These are phyloP conservation scores for Zaprionus lachaisei DNA, from an alignment of 1,140 invertebrate genomes.

Conservation along the genomic window DNA sequence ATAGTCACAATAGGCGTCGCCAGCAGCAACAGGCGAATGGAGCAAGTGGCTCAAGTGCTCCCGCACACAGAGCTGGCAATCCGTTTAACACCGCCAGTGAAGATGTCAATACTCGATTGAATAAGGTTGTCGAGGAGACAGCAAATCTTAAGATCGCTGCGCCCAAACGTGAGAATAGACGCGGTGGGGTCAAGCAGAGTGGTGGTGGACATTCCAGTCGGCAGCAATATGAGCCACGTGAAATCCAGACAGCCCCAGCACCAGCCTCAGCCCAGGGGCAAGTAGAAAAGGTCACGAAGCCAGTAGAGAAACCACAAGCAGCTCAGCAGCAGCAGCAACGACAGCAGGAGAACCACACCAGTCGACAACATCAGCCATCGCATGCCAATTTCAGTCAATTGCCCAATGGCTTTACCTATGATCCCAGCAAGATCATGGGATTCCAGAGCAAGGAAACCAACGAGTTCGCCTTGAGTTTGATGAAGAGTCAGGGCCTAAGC, in stretches of 20 bases:
- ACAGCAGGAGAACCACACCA: constrained; percentile 30
- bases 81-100: constrained; percentile 30
- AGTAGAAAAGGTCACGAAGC: constrained; percentile 33
- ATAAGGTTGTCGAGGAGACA: constrained; percentile 67
- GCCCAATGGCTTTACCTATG: constrained; percentile 85
- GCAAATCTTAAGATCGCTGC: constrained; percentile 58
- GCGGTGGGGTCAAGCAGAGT: constrained; percentile 34
- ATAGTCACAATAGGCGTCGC: constrained; percentile 43
- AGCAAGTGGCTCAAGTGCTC: neutral
- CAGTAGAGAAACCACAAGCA: constrained; percentile 37
- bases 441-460: constrained; percentile 87
- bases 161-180: constrained; percentile 57
- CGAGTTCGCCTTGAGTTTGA: constrained; percentile 86
- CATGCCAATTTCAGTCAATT: constrained; percentile 70
- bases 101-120: constrained; percentile 57
- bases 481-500: constrained; percentile 75
- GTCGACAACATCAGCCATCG: constrained; percentile 27
- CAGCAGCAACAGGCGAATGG: constrained; percentile 36
- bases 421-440: constrained; percentile 86
- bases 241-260: neutral
- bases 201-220: constrained; percentile 32
- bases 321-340: constrained; percentile 41
- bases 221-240: constrained; percentile 28
- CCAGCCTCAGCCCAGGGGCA: neutral
- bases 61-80: constrained; percentile 15